Conservation (phyloP, 2,888 invertebrate species). For the Axea sp. region DNA sequence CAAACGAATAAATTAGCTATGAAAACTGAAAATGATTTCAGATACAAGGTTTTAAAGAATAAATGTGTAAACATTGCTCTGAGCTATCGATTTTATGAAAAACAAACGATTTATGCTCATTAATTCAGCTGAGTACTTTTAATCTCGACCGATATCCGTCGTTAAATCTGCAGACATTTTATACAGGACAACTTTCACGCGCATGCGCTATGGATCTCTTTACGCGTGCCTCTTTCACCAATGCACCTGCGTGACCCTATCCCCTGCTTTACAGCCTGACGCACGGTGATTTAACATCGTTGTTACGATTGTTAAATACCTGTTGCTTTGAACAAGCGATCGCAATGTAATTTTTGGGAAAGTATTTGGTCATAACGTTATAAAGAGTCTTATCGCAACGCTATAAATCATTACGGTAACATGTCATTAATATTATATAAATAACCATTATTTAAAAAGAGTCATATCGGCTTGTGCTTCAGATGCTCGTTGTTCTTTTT, state of each 20-base stretch:
- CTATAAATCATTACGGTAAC: slow-evolving; percentile 49
- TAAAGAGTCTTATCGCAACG: slow-evolving; percentile 30
- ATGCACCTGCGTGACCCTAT: slow-evolving; percentile 62
- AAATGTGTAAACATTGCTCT: too few relatives aligned
- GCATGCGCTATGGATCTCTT: slow-evolving; percentile 62
- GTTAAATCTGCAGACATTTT: slow-evolving; percentile 47
- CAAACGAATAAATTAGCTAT: too few relatives aligned
- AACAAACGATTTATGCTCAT: too few relatives aligned
- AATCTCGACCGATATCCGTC: slow-evolving; percentile 23
- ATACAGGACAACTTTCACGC: slow-evolving; percentile 62
- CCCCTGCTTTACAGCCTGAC: slow-evolving; percentile 42
- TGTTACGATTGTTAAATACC: slow-evolving; percentile 61
- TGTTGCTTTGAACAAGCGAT: slow-evolving; percentile 55
- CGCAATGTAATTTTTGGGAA: slow-evolving; percentile 44
- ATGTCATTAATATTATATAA: slow-evolving; percentile 47
- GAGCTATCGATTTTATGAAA: too few relatives aligned
- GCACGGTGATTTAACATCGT: slow-evolving; percentile 59
- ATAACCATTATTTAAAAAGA: slow-evolving; percentile 2
- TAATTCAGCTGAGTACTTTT: slow-evolving; percentile 25
- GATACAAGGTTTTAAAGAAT: too few relatives aligned
- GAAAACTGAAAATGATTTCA: too few relatives aligned
- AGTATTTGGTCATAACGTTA: slow-evolving; percentile 22
- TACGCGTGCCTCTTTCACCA: slow-evolving; percentile 64
- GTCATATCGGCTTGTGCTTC: not conserved
- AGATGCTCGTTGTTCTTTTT: not conserved